A percentile compares a stretch with the other conserved stretches of the same genome.
Conservation (phyloP, 1,140 invertebrate species). For the Orchestia grillus region DNA sequence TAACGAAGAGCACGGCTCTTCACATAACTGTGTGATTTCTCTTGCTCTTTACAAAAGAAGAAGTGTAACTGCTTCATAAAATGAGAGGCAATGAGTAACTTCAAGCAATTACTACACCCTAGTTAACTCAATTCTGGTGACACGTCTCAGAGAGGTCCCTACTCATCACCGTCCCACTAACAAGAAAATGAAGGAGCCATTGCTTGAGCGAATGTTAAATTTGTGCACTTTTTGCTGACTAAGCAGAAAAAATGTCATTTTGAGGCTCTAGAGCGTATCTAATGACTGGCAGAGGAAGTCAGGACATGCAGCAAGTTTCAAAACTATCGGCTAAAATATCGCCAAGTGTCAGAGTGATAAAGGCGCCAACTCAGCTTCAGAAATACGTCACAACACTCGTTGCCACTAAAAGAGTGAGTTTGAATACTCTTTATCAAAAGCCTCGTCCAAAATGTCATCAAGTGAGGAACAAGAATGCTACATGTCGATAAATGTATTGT, state of each 20-base stretch:
- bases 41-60: neutral
- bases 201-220: conserved; percentile 23
- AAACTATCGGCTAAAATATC: conserved; percentile 38
- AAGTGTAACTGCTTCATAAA: neutral
- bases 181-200: neutral
- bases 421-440: neutral
- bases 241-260: conserved; percentile 48
- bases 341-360: neutral
- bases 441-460: neutral
- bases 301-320: neutral
- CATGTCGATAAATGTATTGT: neutral
- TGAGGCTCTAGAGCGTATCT: conserved; percentile 25
- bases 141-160: neutral
- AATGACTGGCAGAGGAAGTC: neutral
- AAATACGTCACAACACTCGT: neutral
- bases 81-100: neutral
- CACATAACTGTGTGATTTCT: neutral
- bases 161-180: neutral
- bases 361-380: too few species aligned
- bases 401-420: neutral
- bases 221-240: conserved; percentile 10
- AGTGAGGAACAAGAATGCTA: neutral
- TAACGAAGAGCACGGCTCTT: neutral
- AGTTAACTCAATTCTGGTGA: neutral
- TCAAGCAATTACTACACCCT: neutral